Evolutionary conservation across 2,888 invertebrate species (phyloP), one percentile per base, ranked within the genome.

Genomic region (Phanerotoma sp.): DNA sequence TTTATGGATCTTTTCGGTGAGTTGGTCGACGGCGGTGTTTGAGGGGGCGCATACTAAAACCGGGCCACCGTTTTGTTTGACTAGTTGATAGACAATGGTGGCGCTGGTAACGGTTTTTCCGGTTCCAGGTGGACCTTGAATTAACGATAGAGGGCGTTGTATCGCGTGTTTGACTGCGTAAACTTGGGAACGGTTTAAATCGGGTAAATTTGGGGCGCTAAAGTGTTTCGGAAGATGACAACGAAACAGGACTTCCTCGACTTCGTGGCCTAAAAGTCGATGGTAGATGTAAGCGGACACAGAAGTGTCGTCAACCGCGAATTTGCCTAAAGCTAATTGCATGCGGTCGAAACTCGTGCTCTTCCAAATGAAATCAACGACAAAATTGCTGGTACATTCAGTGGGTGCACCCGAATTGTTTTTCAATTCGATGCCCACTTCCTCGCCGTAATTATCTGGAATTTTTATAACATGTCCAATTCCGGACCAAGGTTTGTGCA

Each of bases 51-150:
- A 99, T 0, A 99, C 99, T 2, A 99, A 82, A 1, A 99, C 96
- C 0, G 95, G 93, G 1, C 93, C 93, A 4, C 93, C 93, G 66
- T 89, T 94, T 73, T 96, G 95, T 69, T 95, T 90, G 0, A 94
- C 96, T 54, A 99, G 81, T 74, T 99, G 99, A 77, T 97, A 99
- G 3, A 99, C 99, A 64, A 99, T 96, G 0, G 98, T 97, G 0
- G 99, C 99, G 1, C 98, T 98, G 0, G 99, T 99, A 0, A 99
- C 99, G 0, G 99, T 99, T 80, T 99, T 99, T 5, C 98, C 98
- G 0, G 98, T 98, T 45, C 96, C 96, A 0, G 97, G 96, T 0
- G 94, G 94, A 0, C 95, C 98, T 82, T 99, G 99, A 72, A 99
- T 99, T 28, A 99, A 80, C 21, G 96, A 96, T 16, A 99, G 80